Base-by-base conservation (phyloP, 2,113 vertebrate genomes). In the Zosterops borbonicus region DNA sequence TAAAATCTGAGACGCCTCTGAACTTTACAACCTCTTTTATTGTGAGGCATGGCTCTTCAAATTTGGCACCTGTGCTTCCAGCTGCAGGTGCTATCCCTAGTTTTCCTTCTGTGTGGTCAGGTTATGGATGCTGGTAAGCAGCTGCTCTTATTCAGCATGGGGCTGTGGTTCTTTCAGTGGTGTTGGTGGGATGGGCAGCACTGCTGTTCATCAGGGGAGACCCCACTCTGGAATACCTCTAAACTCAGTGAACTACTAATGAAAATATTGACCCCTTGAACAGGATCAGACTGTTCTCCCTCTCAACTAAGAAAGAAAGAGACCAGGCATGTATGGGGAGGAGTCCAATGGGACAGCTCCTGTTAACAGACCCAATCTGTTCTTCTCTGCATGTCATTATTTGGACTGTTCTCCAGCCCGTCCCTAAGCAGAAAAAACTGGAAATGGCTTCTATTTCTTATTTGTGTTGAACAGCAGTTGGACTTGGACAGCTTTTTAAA, bases 261-360 rank as follows among this genome's bases (percentile, higher is more conserved):
- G 44, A 70, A 84, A 81, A 74, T 44, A 52, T 14, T 15, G 3
- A 9, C 19, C 13, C 27, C 53, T 71, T 64, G 21, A 81, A 47
- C 6, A 50, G 33, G 60, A 67, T 83, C 27, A 8, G 44, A n/a
- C 64, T 81, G 19, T 31, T 83, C 41, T 88, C 37, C 11, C 9
- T 47, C 64, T 83, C 49, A 82, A 53, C 13, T 19, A 65, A 53
- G 27, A 59, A 47, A 71, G 41, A 64, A 83, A 53, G 46, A 44
- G 47, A 59, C 4, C 12, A 19, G n/a, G 11, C 18, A 20, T 18
- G 11, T 4, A 6, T 1, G 3, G 0, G 14, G 23, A 9, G 5
- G 5, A 47, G 22, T 44, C 50, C 35, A 37, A 10, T 0, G 2
- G n/a, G 42, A 46, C 31, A n/a, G 21, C 49, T 87, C 17, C 29